Conservation (phyloP, 2,113 vertebrate species). For the Alectura lathami region DNA sequence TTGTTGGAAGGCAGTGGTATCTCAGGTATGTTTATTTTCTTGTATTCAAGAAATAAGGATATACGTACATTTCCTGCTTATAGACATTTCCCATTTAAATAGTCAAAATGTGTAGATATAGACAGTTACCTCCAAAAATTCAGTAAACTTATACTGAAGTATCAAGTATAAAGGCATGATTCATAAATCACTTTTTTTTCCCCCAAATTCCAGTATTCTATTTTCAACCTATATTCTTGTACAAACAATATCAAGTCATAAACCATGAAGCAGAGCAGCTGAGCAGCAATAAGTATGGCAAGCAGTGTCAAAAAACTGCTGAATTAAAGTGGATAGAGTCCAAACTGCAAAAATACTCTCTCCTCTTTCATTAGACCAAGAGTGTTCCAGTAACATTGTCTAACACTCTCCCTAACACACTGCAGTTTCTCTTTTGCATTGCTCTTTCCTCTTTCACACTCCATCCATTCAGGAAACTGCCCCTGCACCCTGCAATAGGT, state of each 20-base stretch:
- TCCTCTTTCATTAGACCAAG: background rate
- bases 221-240: slow-evolving; percentile 25
- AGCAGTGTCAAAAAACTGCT: slow-evolving; percentile 33
- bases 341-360: slow-evolving; percentile 4
- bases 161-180: background rate
- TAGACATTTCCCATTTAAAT: background rate
- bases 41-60: background rate
- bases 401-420: background rate
- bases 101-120: background rate
- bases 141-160: background rate
- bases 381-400: background rate
- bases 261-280: slow-evolving; percentile 28
- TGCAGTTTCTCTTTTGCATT: background rate
- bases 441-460: background rate
- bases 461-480: background rate
- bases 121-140: background rate
- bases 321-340: slow-evolving; percentile 37
- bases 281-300: slow-evolving; percentile 45
- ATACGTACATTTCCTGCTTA: background rate
- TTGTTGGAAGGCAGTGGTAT: background rate
- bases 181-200: background rate
- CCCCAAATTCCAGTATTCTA: background rate
- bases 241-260: slow-evolving; percentile 46
- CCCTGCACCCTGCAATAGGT: background rate
- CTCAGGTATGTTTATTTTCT: background rate